These are phyloP conservation scores for Macrophya alboannulata DNA, from an alignment of 2,888 invertebrate genomes.

Conservation along the genomic window DNA sequence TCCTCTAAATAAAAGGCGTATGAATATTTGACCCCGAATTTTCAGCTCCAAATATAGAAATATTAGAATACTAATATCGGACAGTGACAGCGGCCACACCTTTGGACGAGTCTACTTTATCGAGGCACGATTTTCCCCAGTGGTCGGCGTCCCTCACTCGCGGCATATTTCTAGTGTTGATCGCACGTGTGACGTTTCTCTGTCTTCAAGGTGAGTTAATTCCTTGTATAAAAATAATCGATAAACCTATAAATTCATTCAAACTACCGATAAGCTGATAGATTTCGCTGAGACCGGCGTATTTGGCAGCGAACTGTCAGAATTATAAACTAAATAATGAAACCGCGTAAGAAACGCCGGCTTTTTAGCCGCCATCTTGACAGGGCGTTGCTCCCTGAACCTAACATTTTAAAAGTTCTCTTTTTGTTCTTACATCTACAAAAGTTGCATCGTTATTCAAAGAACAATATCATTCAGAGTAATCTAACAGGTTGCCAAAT, in stretches of 20 bases:
- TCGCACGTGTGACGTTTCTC: constrained; percentile 56
- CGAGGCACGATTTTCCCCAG: constrained; percentile 56
- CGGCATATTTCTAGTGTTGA: constrained; percentile 56
- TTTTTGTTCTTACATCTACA: not conserved
- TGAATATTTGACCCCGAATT: constrained; percentile 2
- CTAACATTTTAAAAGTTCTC: constrained; percentile 25
- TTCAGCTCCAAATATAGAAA: not conserved
- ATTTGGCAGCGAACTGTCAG: constrained; percentile 57
- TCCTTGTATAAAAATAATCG: constrained; percentile 1
- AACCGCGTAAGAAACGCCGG: constrained; percentile 63
- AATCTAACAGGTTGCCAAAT: constrained; percentile 72
- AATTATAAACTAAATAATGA: constrained; percentile 48
- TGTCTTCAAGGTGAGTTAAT: constrained; percentile 50
- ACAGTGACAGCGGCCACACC: constrained; percentile 46
- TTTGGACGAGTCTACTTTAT: constrained; percentile 75
- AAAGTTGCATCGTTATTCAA: constrained; percentile 14
- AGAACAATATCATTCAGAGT: not conserved
- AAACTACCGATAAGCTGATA: constrained; percentile 20
- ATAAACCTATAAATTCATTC: not conserved
- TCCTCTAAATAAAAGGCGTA: not conserved
- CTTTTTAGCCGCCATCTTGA: constrained; percentile 59
- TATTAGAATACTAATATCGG: constrained; percentile 17
- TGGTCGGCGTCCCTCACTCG: constrained; percentile 56
- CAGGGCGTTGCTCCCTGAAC: constrained; percentile 62
- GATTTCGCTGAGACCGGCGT: constrained; percentile 56